Percentiles rank a stretch among this genome's conserved stretches.
Conservation (phyloP, 2,797 vertebrate species). For the Malacoraja senta region DNA sequence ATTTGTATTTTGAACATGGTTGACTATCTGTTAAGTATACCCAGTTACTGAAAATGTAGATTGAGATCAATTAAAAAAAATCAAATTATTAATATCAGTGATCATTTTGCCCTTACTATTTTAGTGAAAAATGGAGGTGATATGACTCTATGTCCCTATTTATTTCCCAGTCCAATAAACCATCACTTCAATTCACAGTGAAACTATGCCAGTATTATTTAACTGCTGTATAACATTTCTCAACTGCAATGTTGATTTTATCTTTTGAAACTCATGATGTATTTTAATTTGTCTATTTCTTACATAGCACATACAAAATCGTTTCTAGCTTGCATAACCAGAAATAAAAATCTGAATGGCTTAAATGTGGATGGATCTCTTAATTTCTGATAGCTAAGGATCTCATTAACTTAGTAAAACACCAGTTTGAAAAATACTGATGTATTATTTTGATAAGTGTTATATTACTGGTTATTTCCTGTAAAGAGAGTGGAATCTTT, state of each 20-base stretch:
- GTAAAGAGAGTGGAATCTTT: background rate
- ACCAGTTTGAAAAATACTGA: background rate
- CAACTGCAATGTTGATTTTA: conserved; percentile 27
- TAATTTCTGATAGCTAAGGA: background rate
- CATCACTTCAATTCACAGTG: background rate
- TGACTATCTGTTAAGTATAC: background rate
- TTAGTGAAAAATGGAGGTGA: background rate
- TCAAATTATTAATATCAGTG: background rate
- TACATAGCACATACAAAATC: conserved; percentile 4
- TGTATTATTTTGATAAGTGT: background rate
- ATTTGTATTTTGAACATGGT: background rate
- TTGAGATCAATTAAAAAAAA: conserved; percentile 14
- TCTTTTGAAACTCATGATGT: background rate
- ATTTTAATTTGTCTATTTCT: conserved; percentile 19
- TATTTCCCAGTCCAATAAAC: background rate
- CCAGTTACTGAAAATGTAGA: background rate
- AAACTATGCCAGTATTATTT: conserved; percentile 8
- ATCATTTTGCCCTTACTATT: background rate
- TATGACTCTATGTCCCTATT: background rate
- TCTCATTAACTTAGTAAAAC: background rate
- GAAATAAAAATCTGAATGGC: conserved; percentile 14
- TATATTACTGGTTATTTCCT: background rate
- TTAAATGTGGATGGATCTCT: background rate
- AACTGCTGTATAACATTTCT: background rate
- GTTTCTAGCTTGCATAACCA: conserved; percentile 9